Evolutionary conservation across 1,140 invertebrate genomes (phyloP).

Genomic region (Druon quercuslanigerum): DNA sequence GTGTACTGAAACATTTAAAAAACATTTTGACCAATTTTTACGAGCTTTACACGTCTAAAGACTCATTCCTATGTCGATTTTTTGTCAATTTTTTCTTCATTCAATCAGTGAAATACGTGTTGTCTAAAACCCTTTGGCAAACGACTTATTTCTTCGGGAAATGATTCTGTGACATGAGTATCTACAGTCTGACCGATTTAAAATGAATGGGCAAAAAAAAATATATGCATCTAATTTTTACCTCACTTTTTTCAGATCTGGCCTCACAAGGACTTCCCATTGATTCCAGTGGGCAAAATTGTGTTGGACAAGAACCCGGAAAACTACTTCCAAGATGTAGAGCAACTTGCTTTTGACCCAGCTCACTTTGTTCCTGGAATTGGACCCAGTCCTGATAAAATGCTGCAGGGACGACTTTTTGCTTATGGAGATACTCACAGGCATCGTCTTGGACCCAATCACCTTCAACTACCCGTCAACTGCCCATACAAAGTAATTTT

Average conservation of each 20-base stretch:
- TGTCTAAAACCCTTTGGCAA: too few species aligned
- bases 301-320: slow-evolving; percentile 92
- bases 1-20: too few species aligned
- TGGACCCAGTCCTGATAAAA: slow-evolving; percentile 94
- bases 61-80: too few species aligned
- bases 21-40: too few species aligned
- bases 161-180: too few species aligned
- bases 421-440: slow-evolving; percentile 96
- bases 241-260: slow-evolving; percentile 79
- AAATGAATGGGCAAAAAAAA: too few species aligned
- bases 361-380: slow-evolving; percentile 95
- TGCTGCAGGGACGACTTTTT: slow-evolving; percentile 96
- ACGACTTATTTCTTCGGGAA: too few species aligned
- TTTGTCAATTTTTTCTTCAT: too few species aligned
- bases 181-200: too few species aligned
- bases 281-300: slow-evolving; percentile 94
- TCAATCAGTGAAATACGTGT: too few species aligned
- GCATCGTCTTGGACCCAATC: slow-evolving; percentile 95
- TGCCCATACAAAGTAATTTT: slow-evolving; percentile 84
- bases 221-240: too few species aligned
- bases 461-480: slow-evolving; percentile 96
- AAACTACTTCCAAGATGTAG: slow-evolving; percentile 96
- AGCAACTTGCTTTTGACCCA: slow-evolving; percentile 96
- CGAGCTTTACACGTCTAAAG: too few species aligned
- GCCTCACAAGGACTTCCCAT: slow-evolving; percentile 92